phyloP scores from a whole-genome alignment of 2,797 vertebrate species.

The Myotis myotis region DNA sequence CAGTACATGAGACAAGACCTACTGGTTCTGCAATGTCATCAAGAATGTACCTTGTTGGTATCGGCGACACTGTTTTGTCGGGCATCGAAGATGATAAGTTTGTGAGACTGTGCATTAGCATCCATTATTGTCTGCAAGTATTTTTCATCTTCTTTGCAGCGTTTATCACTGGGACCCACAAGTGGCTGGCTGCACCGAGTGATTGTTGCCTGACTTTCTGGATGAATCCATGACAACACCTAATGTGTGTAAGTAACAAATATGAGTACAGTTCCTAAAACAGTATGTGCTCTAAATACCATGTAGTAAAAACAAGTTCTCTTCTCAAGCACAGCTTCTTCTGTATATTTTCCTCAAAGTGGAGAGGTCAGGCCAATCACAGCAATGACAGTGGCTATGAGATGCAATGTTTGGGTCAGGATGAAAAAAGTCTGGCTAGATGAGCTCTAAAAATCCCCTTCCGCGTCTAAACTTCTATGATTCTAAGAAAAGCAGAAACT shows the following conservation, averaged over 20 bases:
- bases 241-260: constrained; percentile 75
- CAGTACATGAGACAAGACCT: not conserved
- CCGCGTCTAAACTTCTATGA: not conserved
- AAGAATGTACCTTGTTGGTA: constrained; percentile 91
- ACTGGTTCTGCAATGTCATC: not conserved
- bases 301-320: not conserved
- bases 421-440: constrained; percentile 3
- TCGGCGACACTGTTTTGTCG: constrained; percentile 93
- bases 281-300: not conserved
- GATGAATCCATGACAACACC: constrained; percentile 98
- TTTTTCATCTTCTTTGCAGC: constrained; percentile 96
- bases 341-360: not conserved
- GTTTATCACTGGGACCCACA: constrained; percentile 93
- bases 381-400: not conserved
- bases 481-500: constrained; percentile 34
- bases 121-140: constrained; percentile 97
- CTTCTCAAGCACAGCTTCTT: not conserved
- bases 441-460: not conserved
- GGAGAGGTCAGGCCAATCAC: not conserved
- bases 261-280: not conserved
- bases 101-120: constrained; percentile 97
- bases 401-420: not conserved
- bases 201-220: constrained; percentile 95
- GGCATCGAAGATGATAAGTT: constrained; percentile 95
- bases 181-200: constrained; percentile 94